phyloP scores from a whole-genome alignment of 1,140 invertebrate genomes.

The Cydia splendana region DNA sequence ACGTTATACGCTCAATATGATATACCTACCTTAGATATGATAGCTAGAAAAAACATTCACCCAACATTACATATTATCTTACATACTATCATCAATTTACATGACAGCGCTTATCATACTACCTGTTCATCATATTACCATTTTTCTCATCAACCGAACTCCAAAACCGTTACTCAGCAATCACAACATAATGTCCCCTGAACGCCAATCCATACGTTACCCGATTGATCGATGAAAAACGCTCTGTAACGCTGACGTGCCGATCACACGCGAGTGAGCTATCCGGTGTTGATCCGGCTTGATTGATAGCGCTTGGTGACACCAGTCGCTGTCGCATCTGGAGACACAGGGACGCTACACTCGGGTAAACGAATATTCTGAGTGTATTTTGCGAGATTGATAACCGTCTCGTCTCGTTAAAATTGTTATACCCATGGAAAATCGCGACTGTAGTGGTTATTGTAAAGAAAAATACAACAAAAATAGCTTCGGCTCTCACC shows the following conservation, averaged over 20 bases:
- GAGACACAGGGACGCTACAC: neutral
- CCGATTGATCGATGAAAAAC: slow-evolving; percentile 21
- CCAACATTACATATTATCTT: neutral
- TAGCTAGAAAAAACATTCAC: too few relatives aligned
- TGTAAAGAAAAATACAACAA: too few relatives aligned
- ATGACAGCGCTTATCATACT: neutral
- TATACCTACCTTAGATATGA: too few relatives aligned
- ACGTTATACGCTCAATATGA: too few relatives aligned
- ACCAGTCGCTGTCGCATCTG: neutral
- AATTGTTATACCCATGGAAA: neutral
- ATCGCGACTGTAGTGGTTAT: neutral
- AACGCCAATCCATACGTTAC: slow-evolving; percentile 18
- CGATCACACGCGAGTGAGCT: slow-evolving; percentile 15
- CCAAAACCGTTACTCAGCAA: slow-evolving; percentile 4
- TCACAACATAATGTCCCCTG: slow-evolving; percentile 16
- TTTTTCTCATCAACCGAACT: slow-evolving; percentile 5
- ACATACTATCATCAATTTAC: neutral
- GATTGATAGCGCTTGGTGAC: slow-evolving; percentile 13
- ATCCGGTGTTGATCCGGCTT: slow-evolving; percentile 21
- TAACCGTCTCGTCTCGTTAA: neutral
- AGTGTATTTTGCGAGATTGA: neutral
- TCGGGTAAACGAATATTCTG: neutral
- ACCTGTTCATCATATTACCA: neutral
- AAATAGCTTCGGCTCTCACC: too few relatives aligned
- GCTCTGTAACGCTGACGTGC: slow-evolving; percentile 14